Base-by-base conservation (phyloP, 1,140 invertebrate genomes). In the Drosophila busckii region DNA sequence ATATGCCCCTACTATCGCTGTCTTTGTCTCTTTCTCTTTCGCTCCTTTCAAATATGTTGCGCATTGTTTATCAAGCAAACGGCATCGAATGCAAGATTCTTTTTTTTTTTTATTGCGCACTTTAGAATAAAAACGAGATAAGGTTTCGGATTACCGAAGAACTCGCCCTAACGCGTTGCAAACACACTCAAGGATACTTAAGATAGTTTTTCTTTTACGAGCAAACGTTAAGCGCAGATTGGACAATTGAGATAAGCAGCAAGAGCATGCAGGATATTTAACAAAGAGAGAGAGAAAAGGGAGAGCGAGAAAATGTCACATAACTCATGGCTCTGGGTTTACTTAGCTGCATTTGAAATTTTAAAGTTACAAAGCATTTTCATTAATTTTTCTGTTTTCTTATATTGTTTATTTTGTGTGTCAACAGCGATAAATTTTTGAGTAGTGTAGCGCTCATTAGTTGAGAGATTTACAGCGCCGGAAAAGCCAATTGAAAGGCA, bases 401-500 rank as follows among this genome's bases (percentile, higher is more conserved):
- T 9, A 7, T 28, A 22, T 20, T 56, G 44, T 62, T 62, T 62
- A 48, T 35, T 49, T 49, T 56, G 53, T 49, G 35, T 62, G 59
- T 62, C 59, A 62, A 62, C 59, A 62, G 42, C 55, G 19, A 40
- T 42, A 56, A 49, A 62, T 62, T 62, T 62, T 56, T 56, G 59
- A 55, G 58, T 41, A 32, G 58, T 61, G 31, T 37, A 70, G 58
- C 35, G 41, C 58, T 78, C 73, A 80, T 82, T 80, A 80, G 68
- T 52, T 82, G 73, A 80, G 66, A 53, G 75, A 80, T 82, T 80
- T 82, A 80, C 45, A 42, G 35, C 32, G 40, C 52, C 44, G 25
- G 54, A 68, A 73, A 64, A 52, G 22, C 15, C 41, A 68, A 80
- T 68, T 65, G 42, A 69, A 42, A 68, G 53, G 45, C 31, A 56